Base-by-base conservation (phyloP, 2,797 vertebrate genomes). In the Lagodon rhomboides region DNA sequence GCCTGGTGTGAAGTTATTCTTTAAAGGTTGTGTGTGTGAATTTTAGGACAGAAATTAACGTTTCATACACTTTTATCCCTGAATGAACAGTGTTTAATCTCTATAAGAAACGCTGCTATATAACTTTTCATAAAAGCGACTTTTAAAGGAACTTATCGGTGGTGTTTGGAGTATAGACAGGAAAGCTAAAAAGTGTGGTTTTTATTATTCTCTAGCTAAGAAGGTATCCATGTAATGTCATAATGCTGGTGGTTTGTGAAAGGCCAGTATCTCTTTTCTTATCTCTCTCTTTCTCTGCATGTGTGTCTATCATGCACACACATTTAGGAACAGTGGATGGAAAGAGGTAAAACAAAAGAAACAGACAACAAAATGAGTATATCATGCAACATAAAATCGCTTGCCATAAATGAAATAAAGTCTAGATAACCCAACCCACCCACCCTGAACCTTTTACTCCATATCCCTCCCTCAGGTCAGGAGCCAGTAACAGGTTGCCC, bases 181-280 rank as follows among this genome's bases (percentile, higher is more conserved):
- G 12, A 56, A 25, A 30, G 53, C 22, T 68, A 30, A 58, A 51
- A 41, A 65, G 25, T 78, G 22, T 9, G 1, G 12, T 54, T 50
- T 54, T 53, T 69, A 13, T 56, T 73, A 63, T 60, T 51, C 15
- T 61, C 56, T 71, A 16, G 12, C 38, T 73, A 73, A 11, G 44
- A 56, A 50, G 30, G 10, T 62, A 50, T 68, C 20, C 46, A 47
- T 25, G 22, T 80, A 12, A 50, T 59, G 30, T 61, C 9, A 43
- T 74, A 68, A 87, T 75, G 90, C 87, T 90, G 85, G 89, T 92
- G 85, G 61, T 85, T 49, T 82, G 76, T 89, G 83, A 90, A 83
- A 80, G 89, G 86, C 89, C 87, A 38, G 17, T 56, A 44, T 80
- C 76, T 70, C 61, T 68, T 47, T 53, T 47, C 38, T 34, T 38